Evolutionary conservation across 2,888 invertebrate genomes (phyloP).

Genomic region (Ophioninae sp.): DNA sequence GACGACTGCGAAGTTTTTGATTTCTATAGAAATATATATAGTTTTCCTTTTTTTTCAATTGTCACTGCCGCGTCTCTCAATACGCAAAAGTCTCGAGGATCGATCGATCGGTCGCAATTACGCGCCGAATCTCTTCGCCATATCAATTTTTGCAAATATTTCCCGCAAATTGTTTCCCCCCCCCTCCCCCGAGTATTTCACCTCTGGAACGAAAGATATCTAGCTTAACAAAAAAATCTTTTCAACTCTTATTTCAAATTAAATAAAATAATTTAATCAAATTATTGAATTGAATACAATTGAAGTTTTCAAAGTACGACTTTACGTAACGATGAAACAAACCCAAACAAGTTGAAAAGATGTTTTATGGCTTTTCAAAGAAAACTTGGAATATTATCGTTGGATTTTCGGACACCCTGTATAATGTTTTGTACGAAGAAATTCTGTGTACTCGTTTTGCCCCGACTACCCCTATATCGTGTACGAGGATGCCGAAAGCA

Average conservation of each 20-base stretch:
- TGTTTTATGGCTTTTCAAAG: too few species aligned
- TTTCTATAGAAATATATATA: too few species aligned
- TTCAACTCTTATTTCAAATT: too few species aligned
- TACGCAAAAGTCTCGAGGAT: slow-evolving; percentile 50
- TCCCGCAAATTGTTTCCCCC: not conserved
- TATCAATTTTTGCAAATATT: not conserved
- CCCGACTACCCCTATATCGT: not conserved
- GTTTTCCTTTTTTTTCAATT: not conserved
- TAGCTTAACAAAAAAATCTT: too few species aligned
- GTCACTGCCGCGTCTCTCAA: not conserved
- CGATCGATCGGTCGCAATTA: slow-evolving; percentile 56
- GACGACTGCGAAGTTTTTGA: not conserved
- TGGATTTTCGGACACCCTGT: too few species aligned
- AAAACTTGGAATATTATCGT: too few species aligned
- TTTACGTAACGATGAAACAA: too few species aligned
- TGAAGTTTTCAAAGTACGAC: too few species aligned
- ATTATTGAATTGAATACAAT: too few species aligned
- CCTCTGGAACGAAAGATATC: not conserved
- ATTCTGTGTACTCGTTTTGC: not conserved
- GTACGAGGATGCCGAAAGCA: not conserved
- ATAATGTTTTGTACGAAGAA: too few species aligned
- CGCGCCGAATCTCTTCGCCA: not conserved
- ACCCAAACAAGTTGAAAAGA: too few species aligned
- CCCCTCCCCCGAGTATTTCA: not conserved
- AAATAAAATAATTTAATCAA: too few species aligned